Conservation (phyloP, 2,888 invertebrate genomes). For the Drosophila acutilabella region DNA sequence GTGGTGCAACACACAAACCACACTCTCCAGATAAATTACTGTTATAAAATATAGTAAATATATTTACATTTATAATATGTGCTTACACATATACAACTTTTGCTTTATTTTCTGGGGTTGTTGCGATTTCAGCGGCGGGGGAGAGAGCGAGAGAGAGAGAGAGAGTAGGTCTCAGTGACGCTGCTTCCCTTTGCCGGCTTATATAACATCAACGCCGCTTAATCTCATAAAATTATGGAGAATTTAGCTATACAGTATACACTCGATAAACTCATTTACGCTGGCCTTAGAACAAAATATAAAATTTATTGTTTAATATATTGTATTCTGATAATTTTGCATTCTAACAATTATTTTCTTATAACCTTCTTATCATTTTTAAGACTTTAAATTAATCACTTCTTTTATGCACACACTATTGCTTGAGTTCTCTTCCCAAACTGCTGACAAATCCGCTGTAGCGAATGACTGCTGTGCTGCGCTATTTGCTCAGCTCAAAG, state of each 20-base stretch:
- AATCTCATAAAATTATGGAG: slow-evolving; percentile 5
- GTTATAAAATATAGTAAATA: slow-evolving; percentile 7
- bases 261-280: neutral
- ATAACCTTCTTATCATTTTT: too few species aligned
- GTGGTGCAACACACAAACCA: slow-evolving; percentile 25
- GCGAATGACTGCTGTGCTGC: slow-evolving; percentile 9
- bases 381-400: too few species aligned
- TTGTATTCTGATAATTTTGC: too few species aligned
- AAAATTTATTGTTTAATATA: too few species aligned
- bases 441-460: neutral
- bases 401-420: neutral
- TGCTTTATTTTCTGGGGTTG: neutral
- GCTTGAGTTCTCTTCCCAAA: neutral
- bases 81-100: neutral
- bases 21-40: slow-evolving; percentile 13
- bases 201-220: slow-evolving; percentile 14
- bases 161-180: slow-evolving; percentile 2
- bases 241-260: neutral
- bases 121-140: slow-evolving; percentile 3
- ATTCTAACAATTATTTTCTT: too few species aligned
- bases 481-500: slow-evolving; percentile 3
- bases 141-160: neutral
- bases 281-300: too few species aligned
- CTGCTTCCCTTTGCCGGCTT: slow-evolving; percentile 19
- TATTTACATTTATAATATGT: neutral